Evolutionary conservation across 2,797 vertebrate species (phyloP).

Genomic region (Scolopax rusticola): DNA sequence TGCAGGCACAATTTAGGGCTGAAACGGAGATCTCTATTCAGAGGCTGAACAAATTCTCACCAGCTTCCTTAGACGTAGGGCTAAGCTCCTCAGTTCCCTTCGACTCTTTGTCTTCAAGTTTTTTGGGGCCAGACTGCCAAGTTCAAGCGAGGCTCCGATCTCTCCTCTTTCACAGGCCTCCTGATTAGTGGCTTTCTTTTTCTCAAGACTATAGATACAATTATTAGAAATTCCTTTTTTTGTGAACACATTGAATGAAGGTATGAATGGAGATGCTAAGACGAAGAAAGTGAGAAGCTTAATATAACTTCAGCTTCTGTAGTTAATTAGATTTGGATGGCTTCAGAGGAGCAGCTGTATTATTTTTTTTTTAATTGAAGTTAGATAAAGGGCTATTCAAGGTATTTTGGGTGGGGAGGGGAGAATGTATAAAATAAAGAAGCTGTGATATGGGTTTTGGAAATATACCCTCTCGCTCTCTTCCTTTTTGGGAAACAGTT

Average conservation of each 20-base stretch:
- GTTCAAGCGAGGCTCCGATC: constrained; percentile 78
- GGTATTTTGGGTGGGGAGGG: constrained; percentile 75
- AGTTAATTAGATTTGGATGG: constrained; percentile 86
- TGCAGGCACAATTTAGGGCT: constrained; percentile 72
- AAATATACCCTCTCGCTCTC: constrained; percentile 44
- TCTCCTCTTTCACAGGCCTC: constrained; percentile 79
- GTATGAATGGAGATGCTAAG: constrained; percentile 83
- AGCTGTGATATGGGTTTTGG: constrained; percentile 68
- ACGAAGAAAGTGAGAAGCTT: constrained; percentile 80
- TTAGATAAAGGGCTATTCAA: constrained; percentile 79
- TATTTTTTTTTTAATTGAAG: constrained; percentile 71
- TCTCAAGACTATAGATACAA: constrained; percentile 82
- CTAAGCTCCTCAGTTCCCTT: constrained; percentile 79
- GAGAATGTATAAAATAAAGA: constrained; percentile 69
- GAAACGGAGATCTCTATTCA: constrained; percentile 80
- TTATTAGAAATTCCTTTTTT: constrained; percentile 84
- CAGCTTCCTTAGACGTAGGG: constrained; percentile 72
- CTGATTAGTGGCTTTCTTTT: constrained; percentile 82
- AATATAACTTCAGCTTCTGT: constrained; percentile 78
- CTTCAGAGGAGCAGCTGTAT: constrained; percentile 82
- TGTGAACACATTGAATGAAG: constrained; percentile 80
- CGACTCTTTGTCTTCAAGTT: constrained; percentile 76
- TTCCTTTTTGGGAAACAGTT: not conserved
- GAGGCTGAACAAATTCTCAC: constrained; percentile 78
- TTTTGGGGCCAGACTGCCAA: constrained; percentile 77